Evolutionary conservation across 2,888 invertebrate genomes (phyloP).

Genomic region (Drosophila neonasuta): DNA sequence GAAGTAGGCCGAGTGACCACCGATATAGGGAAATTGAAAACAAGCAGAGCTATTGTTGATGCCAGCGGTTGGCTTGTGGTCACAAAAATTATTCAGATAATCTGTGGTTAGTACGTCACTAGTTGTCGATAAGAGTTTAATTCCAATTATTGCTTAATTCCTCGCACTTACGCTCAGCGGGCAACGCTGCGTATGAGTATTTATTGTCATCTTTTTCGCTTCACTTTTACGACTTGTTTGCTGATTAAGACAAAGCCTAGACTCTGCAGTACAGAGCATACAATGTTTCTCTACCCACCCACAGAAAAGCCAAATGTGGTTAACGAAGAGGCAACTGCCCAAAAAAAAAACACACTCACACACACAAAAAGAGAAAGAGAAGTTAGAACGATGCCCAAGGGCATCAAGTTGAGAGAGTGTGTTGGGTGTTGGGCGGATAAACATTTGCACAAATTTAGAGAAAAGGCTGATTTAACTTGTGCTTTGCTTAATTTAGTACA

Average conservation of each 20-base stretch:
- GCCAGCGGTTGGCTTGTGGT: slow-evolving; percentile 24
- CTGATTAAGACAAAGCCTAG: slow-evolving; percentile 56
- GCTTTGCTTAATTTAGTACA: slow-evolving; percentile 69
- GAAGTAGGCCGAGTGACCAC: slow-evolving; percentile 5
- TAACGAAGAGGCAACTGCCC: slow-evolving; percentile 1
- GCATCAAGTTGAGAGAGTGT: slow-evolving; percentile 1
- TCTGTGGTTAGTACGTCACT: slow-evolving; percentile 3
- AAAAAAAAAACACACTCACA: not conserved
- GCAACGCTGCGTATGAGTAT: slow-evolving; percentile 55
- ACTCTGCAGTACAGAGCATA: slow-evolving; percentile 5
- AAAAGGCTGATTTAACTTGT: slow-evolving; percentile 58
- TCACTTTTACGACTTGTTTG: slow-evolving; percentile 38
- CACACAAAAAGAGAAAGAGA: not conserved
- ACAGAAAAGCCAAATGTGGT: slow-evolving; percentile 41
- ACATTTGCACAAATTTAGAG: slow-evolving; percentile 63
- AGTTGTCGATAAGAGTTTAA: slow-evolving; percentile 38
- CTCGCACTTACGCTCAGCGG: slow-evolving; percentile 23
- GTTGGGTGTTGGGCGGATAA: slow-evolving; percentile 26
- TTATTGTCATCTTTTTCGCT: slow-evolving; percentile 35
- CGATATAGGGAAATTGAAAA: slow-evolving; percentile 45
- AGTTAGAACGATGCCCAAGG: slow-evolving; percentile 11
- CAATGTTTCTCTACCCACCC: not conserved
- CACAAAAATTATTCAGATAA: slow-evolving; percentile 38
- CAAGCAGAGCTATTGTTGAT: slow-evolving; percentile 21
- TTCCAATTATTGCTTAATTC: slow-evolving; percentile 51